Evolutionary conservation across 2,113 vertebrate species (phyloP).

Genomic region (Oceanodroma tethys): DNA sequence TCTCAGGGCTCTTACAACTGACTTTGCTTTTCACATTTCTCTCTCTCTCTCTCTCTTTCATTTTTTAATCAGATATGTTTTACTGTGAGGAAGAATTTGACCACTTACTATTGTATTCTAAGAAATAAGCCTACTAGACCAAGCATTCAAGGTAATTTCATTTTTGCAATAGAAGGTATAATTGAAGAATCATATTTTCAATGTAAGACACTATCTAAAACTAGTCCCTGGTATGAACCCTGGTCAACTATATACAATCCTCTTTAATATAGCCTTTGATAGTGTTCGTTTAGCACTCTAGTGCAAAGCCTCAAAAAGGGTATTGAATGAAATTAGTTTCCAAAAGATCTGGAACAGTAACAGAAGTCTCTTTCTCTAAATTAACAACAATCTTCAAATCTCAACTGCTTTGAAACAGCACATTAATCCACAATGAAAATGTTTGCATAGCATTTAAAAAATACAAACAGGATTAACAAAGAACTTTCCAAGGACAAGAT

Average conservation of each 20-base stretch:
- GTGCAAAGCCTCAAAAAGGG: constrained; percentile 29
- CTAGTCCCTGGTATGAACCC: constrained; percentile 50
- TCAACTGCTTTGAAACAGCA: constrained; percentile 48
- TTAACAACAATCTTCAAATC: constrained; percentile 62
- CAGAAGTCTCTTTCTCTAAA: constrained; percentile 7
- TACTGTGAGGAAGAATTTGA: constrained; percentile 37
- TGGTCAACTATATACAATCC: constrained; percentile 63
- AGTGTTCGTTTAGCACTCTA: constrained; percentile 49
- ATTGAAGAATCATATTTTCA: constrained; percentile 66
- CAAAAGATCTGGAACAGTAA: constrained; percentile 6
- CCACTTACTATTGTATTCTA: constrained; percentile 53
- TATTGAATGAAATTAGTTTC: constrained; percentile 67
- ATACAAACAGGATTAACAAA: constrained; percentile 30
- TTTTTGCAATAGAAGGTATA: constrained; percentile 60
- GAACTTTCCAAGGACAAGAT: constrained; percentile 46
- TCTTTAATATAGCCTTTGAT: constrained; percentile 67
- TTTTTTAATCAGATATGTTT: constrained; percentile 59
- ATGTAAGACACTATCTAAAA: constrained; percentile 62
- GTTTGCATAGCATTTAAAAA: constrained; percentile 54
- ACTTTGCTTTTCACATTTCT: constrained; percentile 30
- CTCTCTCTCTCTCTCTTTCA: constrained; percentile 13
- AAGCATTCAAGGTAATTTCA: constrained; percentile 71
- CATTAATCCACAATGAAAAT: constrained; percentile 48
- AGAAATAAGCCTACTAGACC: constrained; percentile 46
- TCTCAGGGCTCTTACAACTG: not conserved